Base-by-base conservation (phyloP, 2,888 invertebrate genomes). In the Xylophagus ater region DNA sequence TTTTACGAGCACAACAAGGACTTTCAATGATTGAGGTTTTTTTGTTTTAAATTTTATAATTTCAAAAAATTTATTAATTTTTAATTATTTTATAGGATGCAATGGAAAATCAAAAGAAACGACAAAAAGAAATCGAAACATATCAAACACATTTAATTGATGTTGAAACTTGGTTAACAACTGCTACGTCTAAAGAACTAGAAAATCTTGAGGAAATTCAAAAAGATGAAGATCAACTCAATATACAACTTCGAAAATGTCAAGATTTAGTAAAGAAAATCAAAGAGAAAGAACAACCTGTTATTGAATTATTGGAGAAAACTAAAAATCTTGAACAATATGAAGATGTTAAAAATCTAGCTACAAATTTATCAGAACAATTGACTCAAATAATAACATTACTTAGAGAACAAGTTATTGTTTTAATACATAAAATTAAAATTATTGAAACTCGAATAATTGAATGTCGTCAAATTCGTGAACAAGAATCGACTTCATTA, bases 1-100 rank as follows among this genome's bases (percentile, higher is more conserved):
- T 81, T 37, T 67, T 71, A 2, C 79, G 84, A 54, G 79, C 83
- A 1, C 73, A 80, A 37, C 74, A 78, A 56, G 81, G 82, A 43
- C 69, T 74, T 25, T 60, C 56, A 28, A 61, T 65, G 47, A 58
- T 73, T 38, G 66, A 69, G 51, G 67, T 66, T 51, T 54, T 53
- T 53, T 4, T n/a, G 34, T 9, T 13, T 17, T 26, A 23, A 17
- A 37, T n/a, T 5, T 12, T 9, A n/a, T 12, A 10, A 17, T 26
- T 39, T 23, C 10, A 23, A 21, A 10, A 13, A 28, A 20, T 36
- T 15, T 30, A 33, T 32, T 15, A 12, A 1, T 23, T 32, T 33
- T 59, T n/a, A n/a, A n/a, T n/a, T n/a, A n/a, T n/a, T n/a, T n/a
- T 61, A 37, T 55, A 72, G 72, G 67, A 62, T 42, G 74, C 75